phyloP scores from a whole-genome alignment of 2,888 invertebrate species.

The Drepana falcataria region DNA sequence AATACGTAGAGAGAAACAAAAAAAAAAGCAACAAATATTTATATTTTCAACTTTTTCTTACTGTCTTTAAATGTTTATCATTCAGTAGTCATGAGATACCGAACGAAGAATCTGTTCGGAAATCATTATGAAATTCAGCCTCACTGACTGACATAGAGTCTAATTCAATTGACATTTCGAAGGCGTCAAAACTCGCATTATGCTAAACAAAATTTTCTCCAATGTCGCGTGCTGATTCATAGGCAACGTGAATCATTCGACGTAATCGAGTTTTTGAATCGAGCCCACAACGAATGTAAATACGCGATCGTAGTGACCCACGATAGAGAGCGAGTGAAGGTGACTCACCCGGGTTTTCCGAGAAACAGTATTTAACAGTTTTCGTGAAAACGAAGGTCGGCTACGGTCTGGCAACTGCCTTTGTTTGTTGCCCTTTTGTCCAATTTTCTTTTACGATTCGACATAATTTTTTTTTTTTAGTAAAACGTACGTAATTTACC shows the following conservation, averaged over 20 bases:
- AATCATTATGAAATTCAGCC: not conserved
- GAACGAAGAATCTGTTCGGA: too few relatives aligned
- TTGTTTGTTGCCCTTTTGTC: slow-evolving; percentile 31
- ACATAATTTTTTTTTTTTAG: too few relatives aligned
- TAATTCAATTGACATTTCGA: slow-evolving; percentile 6
- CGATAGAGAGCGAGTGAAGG: slow-evolving; percentile 58
- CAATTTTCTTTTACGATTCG: slow-evolving; percentile 25
- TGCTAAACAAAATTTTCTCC: slow-evolving; percentile 44
- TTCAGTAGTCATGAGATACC: too few relatives aligned
- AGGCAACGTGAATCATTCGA: slow-evolving; percentile 66
- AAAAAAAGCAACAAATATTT: too few relatives aligned
- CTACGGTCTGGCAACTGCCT: slow-evolving; percentile 29
- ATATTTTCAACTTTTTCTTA: too few relatives aligned
- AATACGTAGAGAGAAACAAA: not conserved
- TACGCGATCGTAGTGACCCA: slow-evolving; percentile 70
- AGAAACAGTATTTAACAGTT: slow-evolving; percentile 64
- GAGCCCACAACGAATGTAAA: slow-evolving; percentile 69
- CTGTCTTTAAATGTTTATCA: too few relatives aligned
- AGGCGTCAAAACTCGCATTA: slow-evolving; percentile 5
- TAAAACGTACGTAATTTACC: too few relatives aligned
- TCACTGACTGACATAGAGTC: slow-evolving; percentile 1
- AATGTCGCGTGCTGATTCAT: slow-evolving; percentile 67
- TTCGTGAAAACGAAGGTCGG: slow-evolving; percentile 73
- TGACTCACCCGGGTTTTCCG: slow-evolving; percentile 77
- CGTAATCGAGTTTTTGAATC: slow-evolving; percentile 76